These are phyloP conservation scores for Coregonus sp. DNA, from an alignment of 2,797 vertebrate genomes.

Conservation along the genomic window DNA sequence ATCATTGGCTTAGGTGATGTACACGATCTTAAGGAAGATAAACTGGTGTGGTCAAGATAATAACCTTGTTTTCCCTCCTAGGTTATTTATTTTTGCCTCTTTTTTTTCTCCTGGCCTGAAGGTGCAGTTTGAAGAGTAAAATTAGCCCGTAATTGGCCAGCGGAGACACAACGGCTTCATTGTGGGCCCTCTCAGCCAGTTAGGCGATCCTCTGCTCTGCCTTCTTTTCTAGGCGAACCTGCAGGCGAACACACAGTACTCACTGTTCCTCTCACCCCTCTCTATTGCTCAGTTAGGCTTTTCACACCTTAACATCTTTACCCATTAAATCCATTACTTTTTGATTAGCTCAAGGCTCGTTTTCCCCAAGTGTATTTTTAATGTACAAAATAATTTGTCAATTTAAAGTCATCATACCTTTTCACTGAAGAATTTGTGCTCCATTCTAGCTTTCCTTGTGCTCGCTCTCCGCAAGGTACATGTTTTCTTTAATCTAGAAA, in stretches of 20 bases:
- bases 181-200: slow-evolving; percentile 79
- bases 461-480: slow-evolving; percentile 71
- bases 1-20: slow-evolving; percentile 68
- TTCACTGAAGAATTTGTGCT: slow-evolving; percentile 81
- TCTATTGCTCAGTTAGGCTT: background rate
- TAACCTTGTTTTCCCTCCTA: slow-evolving; percentile 52
- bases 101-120: slow-evolving; percentile 42
- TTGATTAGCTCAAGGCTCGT: background rate
- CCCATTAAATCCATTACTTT: background rate
- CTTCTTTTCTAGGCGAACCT: slow-evolving; percentile 82
- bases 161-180: slow-evolving; percentile 74
- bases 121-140: slow-evolving; percentile 62
- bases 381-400: background rate
- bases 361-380: background rate
- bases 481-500: slow-evolving; percentile 78
- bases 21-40: slow-evolving; percentile 59
- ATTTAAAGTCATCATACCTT: slow-evolving; percentile 72
- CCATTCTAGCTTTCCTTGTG: slow-evolving; percentile 75
- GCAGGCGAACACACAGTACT: slow-evolving; percentile 33
- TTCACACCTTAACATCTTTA: background rate
- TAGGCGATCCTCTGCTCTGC: slow-evolving; percentile 79
- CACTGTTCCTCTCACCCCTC: slow-evolving; percentile 17
- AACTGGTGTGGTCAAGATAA: slow-evolving; percentile 65
- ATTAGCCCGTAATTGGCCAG: slow-evolving; percentile 52
- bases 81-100: slow-evolving; percentile 59